A percentile compares a stretch with the other conserved stretches of the same genome.
phyloP scores from a whole-genome alignment of 2,888 invertebrate genomes.

The Lagria hirta region DNA sequence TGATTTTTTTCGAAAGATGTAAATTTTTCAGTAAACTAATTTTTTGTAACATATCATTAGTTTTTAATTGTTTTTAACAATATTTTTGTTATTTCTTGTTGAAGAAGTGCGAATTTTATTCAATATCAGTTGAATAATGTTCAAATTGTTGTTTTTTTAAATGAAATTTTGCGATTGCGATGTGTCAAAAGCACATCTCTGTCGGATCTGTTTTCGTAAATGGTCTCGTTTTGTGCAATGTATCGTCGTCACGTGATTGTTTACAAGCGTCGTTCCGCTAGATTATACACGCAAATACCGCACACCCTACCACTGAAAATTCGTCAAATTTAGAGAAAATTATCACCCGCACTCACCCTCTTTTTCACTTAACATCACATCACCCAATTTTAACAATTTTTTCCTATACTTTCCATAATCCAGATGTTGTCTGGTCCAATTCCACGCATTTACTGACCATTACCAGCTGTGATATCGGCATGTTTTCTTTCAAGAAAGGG shows the following conservation, averaged over 20 bases:
- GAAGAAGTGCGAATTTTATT: too few species aligned
- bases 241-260: slow-evolving; percentile 5
- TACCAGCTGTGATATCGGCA: slow-evolving; percentile 29
- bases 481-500: slow-evolving; percentile 42
- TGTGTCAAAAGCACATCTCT: too few species aligned
- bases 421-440: slow-evolving; percentile 24
- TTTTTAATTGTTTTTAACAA: too few species aligned
- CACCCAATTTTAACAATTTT: neutral
- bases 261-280: slow-evolving; percentile 9
- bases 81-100: too few species aligned
- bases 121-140: too few species aligned
- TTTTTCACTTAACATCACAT: slow-evolving; percentile 1
- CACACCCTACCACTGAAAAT: neutral
- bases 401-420: neutral
- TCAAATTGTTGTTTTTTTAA: too few species aligned
- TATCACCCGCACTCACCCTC: neutral
- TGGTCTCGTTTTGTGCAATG: neutral
- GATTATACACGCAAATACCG: slow-evolving; percentile 3
- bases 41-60: too few species aligned
- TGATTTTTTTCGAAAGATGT: too few species aligned
- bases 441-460: slow-evolving; percentile 36
- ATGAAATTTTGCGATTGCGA: too few species aligned
- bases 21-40: too few species aligned
- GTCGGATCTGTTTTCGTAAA: too few species aligned
- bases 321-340: slow-evolving; percentile 1